Conservation (phyloP, 2,113 vertebrate species). For the Rhombomys opimus region DNA sequence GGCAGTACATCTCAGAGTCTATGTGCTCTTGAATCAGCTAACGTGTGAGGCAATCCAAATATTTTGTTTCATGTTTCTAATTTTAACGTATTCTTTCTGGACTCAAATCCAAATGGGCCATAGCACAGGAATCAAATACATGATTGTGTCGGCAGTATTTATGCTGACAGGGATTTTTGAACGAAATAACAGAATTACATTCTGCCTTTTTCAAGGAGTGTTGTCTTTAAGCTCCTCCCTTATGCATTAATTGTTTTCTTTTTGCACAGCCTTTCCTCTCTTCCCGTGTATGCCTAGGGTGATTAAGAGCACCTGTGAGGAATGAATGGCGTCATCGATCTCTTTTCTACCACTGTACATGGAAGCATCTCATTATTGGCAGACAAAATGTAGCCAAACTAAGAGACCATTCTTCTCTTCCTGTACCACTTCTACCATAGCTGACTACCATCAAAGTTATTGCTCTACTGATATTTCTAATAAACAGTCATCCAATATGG, state of each 20-base stretch:
- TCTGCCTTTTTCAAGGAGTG: not conserved
- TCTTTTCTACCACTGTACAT: not conserved
- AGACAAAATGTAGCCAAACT: not conserved
- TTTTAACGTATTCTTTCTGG: not conserved
- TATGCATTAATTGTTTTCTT: no score
- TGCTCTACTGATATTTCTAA: not conserved
- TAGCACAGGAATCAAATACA: not conserved
- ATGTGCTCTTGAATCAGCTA: not conserved
- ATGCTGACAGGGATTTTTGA: not conserved
- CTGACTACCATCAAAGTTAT: not conserved
- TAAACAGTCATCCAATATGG: not conserved
- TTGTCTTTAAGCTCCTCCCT: not conserved
- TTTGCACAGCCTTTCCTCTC: not conserved
- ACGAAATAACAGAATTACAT: not conserved
- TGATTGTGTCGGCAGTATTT: not conserved
- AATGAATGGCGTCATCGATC: not conserved
- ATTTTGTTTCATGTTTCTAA: not conserved
- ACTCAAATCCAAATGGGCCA: not conserved
- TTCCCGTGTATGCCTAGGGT: not conserved
- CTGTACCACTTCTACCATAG: not conserved
- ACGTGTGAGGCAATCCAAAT: not conserved
- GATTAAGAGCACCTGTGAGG: not conserved
- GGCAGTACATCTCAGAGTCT: not conserved
- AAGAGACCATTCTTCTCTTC: not conserved
- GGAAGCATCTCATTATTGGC: not conserved